These are phyloP conservation scores for Agrotis clavis DNA, from an alignment of 2,888 invertebrate species.

Conservation along the genomic window DNA sequence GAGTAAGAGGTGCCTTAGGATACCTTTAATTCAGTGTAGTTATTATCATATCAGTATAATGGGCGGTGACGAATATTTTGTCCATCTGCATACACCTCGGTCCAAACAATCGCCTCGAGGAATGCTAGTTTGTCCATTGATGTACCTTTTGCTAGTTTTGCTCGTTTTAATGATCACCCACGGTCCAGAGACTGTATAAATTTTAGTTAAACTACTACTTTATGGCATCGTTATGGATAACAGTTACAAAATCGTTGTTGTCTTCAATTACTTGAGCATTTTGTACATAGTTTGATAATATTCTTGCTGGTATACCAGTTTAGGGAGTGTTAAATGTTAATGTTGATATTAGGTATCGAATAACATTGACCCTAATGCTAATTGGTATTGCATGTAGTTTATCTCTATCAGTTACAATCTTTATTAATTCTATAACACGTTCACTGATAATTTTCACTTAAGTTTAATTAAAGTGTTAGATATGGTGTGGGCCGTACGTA, in stretches of 20 bases:
- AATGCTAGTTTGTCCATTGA: conserved; percentile 57
- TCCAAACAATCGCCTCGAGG: conserved; percentile 71
- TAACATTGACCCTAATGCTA: conserved; percentile 49
- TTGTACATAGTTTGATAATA: conserved; percentile 12
- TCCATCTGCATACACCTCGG: conserved; percentile 67
- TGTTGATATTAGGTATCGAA: conserved; percentile 30
- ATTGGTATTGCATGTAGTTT: conserved; percentile 33
- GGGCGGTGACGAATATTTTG: conserved; percentile 68
- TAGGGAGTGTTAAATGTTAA: conserved; percentile 51
- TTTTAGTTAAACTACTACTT: conserved; percentile 35
- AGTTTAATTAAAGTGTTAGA: conserved; percentile 12
- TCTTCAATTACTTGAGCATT: conserved; percentile 27
- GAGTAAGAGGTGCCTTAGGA: conserved; percentile 54
- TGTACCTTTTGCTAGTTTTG: conserved; percentile 36
- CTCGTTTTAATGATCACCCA: conserved; percentile 36
- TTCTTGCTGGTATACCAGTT: conserved; percentile 16
- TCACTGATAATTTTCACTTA: conserved; percentile 30
- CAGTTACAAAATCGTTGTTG: conserved; percentile 30
- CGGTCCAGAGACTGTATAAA: conserved; percentile 1
- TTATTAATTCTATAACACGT: conserved; percentile 49
- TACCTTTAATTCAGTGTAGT: conserved; percentile 52
- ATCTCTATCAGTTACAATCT: conserved; percentile 50
- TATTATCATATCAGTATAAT: conserved; percentile 61
- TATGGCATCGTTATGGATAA: conserved; percentile 34
- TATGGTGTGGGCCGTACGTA: neutral